Percentiles rank a stretch among this genome's conserved stretches.
phyloP scores from a whole-genome alignment of 1,140 invertebrate genomes.

The Mercenaria mercenaria region DNA sequence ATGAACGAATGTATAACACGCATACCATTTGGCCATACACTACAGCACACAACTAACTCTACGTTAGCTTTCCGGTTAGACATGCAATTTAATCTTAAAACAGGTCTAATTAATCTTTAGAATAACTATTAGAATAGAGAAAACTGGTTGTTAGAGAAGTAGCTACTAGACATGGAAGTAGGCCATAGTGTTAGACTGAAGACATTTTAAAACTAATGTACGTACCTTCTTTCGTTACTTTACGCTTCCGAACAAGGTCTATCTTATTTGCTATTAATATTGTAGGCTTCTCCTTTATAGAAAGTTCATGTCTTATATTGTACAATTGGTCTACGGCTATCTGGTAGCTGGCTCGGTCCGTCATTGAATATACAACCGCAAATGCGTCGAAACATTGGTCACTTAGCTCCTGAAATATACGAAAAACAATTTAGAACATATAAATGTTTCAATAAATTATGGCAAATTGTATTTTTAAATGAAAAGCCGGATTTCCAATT shows the following conservation, averaged over 20 bases:
- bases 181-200: too few relatives aligned
- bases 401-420: slow-evolving; percentile 51
- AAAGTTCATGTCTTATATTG: slow-evolving; percentile 73
- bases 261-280: slow-evolving; percentile 81
- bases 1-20: too few relatives aligned
- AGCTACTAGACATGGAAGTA: too few relatives aligned
- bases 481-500: too few relatives aligned
- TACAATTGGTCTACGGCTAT: slow-evolving; percentile 75
- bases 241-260: slow-evolving; percentile 77
- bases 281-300: slow-evolving; percentile 72
- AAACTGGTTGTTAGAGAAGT: too few relatives aligned
- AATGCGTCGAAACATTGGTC: slow-evolving; percentile 73
- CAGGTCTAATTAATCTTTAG: too few relatives aligned
- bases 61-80: too few relatives aligned
- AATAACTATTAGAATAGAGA: too few relatives aligned
- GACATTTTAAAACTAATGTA: too few relatives aligned
- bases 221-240: slow-evolving; percentile 74
- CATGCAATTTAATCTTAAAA: too few relatives aligned
- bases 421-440: not conserved
- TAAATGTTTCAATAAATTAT: not conserved
- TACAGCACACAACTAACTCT: too few relatives aligned
- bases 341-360: slow-evolving; percentile 90
- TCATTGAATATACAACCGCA: slow-evolving; percentile 89
- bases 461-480: not conserved
- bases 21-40: too few relatives aligned